Evolutionary conservation across 2,113 vertebrate species (phyloP).

Genomic region (Odobenus rosmarus): DNA sequence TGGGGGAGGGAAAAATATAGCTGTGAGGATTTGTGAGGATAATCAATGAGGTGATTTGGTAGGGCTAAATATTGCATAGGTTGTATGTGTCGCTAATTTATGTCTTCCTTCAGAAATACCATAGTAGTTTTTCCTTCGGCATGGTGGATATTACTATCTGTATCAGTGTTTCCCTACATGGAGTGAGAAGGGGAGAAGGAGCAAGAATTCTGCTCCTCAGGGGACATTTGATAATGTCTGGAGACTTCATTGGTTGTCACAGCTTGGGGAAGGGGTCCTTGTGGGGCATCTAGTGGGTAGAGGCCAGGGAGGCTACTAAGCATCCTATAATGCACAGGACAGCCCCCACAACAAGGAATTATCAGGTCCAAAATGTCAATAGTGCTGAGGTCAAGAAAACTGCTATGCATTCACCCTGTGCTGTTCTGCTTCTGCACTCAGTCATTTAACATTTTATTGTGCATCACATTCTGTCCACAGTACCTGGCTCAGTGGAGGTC

Average conservation of each 20-base stretch:
- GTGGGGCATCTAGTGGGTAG: background rate
- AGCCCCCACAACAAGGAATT: background rate
- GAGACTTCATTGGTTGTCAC: background rate
- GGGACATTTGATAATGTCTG: background rate
- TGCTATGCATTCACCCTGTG: background rate
- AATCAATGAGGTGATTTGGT: constrained; percentile 3
- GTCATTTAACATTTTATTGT: background rate
- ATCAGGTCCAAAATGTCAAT: background rate
- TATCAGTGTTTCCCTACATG: background rate
- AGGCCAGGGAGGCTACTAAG: background rate
- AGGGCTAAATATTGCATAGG: background rate
- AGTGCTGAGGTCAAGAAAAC: background rate
- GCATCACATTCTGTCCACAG: background rate
- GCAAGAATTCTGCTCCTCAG: background rate
- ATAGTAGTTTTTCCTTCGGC: background rate
- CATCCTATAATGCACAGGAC: background rate
- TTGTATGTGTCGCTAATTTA: background rate
- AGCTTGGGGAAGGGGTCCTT: background rate
- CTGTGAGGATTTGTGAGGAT: background rate
- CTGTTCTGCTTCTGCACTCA: background rate
- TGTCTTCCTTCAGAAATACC: background rate
- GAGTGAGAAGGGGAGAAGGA: background rate
- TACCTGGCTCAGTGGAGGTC: rapidly evolving
- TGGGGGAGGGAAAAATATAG: background rate
- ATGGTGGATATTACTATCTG: background rate